phyloP scores from a whole-genome alignment of 2,888 invertebrate species.

The Philopedon plagiatum region DNA sequence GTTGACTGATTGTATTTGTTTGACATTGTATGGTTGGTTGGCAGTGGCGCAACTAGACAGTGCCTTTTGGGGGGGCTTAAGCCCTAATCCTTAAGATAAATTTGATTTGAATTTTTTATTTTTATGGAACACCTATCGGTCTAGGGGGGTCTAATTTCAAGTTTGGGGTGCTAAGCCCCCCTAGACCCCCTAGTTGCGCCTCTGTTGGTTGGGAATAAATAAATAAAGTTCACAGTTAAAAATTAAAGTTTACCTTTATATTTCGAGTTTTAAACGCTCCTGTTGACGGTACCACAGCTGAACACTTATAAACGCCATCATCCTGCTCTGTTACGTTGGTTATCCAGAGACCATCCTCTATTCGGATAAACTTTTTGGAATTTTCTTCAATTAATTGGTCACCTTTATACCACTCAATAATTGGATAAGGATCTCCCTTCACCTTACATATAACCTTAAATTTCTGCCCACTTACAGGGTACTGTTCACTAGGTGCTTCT shows the following conservation, averaged over 20 bases:
- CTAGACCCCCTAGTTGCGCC: no score
- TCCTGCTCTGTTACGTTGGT: conserved; percentile 85
- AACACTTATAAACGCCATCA: conserved; percentile 89
- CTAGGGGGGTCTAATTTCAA: no score
- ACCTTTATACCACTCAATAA: conserved; percentile 89
- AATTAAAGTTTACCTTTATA: conserved; percentile 85
- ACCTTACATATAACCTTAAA: conserved; percentile 88
- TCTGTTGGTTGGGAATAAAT: no score
- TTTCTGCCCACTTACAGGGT: conserved; percentile 82
- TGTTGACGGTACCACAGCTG: conserved; percentile 86
- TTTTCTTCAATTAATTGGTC: conserved; percentile 77
- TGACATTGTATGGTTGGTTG: no score
- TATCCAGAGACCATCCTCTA: conserved; percentile 83
- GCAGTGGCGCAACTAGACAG: no score
- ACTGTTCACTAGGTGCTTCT: conserved; percentile 88
- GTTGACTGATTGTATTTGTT: no score
- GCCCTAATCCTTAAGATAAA: no score
- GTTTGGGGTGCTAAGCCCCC: no score
- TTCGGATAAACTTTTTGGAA: conserved; percentile 81
- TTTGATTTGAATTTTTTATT: no score
- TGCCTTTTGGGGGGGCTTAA: no score
- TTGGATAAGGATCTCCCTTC: conserved; percentile 86
- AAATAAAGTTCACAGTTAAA: no score
- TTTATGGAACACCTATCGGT: no score
- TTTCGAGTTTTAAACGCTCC: conserved; percentile 84